phyloP scores from a whole-genome alignment of 2,797 vertebrate species.

The Psittacula derbiana region DNA sequence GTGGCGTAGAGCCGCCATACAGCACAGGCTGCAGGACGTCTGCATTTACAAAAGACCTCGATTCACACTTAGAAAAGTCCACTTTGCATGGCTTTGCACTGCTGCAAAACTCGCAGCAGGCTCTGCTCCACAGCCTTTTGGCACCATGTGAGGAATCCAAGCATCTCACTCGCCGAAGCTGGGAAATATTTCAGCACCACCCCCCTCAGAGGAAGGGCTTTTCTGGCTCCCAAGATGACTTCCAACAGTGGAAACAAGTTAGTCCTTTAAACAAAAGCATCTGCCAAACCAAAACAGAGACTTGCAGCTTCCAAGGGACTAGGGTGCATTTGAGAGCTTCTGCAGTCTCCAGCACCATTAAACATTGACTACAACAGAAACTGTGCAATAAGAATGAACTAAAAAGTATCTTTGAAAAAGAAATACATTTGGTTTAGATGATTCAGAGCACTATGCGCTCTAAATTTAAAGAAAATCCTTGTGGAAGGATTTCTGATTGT shows the following conservation, averaged over 20 bases:
- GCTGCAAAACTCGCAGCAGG: background rate
- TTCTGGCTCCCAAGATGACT: background rate
- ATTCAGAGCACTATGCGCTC: background rate
- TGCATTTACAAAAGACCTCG: background rate
- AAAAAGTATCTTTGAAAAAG: background rate
- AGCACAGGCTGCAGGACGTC: background rate
- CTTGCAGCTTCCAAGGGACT: background rate
- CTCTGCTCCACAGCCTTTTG: background rate
- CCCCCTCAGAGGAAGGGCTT: background rate
- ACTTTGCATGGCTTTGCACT: rapidly evolving
- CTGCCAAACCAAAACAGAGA: background rate
- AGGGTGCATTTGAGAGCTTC: background rate
- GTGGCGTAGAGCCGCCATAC: background rate
- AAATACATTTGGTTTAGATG: background rate
- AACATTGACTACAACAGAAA: background rate
- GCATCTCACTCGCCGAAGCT: rapidly evolving
- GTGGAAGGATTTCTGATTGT: background rate
- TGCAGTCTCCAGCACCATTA: background rate
- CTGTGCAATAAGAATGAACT: background rate
- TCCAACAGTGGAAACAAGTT: background rate
- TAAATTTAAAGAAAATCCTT: background rate
- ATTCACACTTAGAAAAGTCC: background rate
- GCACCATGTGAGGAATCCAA: background rate
- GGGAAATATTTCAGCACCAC: background rate
- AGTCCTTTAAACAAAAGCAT: background rate